Evolutionary conservation across 2,113 vertebrate species (phyloP), one percentile per base, ranked within the genome.

Genomic region (Zosterops lateralis): DNA sequence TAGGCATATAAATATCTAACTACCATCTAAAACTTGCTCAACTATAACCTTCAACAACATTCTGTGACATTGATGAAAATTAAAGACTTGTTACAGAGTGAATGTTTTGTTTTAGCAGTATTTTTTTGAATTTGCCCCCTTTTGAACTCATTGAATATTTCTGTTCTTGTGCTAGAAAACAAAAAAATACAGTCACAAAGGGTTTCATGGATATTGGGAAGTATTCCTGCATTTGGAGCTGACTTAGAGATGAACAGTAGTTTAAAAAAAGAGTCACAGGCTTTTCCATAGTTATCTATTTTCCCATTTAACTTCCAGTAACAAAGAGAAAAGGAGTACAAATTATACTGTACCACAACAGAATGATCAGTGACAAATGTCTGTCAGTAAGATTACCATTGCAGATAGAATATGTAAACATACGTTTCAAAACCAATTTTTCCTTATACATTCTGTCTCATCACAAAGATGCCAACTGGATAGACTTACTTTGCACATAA

Each of bases 341-440:
- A 71, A 84, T 75, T 53, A 75, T 64, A 53, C 44, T 53, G 25
- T 74, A 84, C 31, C 56, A 67, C 73, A 90, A 77, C 73, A 90
- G 82, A 96, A 93, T 25, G 56, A 93, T 92, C 68, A 68, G 53
- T 80, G 60, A 87, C 80, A 93, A 94, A 90, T 2, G 7, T 67
- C 72, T 89, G 68, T 86, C 79, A 81, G 53, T 74, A 74, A 94
- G 72, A 89, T 84, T 87, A 84, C 28, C 50, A 72, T 32, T 89
- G 61, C 73, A 84, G 73, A 87, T 67, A 94, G 75, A 80, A 74
- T 56, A 84, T 78, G 44, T 70, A 94, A 94, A 92, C 73, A 92
- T 61, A 87, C 2, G 0, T 64, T 96, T 81, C 15, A 8, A 68
- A 89, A 48, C 11, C 25, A 56, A 24, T 87, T 94, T 95, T 92